Conservation (phyloP, 2,113 vertebrate species). For the Eurystomus gularis region DNA sequence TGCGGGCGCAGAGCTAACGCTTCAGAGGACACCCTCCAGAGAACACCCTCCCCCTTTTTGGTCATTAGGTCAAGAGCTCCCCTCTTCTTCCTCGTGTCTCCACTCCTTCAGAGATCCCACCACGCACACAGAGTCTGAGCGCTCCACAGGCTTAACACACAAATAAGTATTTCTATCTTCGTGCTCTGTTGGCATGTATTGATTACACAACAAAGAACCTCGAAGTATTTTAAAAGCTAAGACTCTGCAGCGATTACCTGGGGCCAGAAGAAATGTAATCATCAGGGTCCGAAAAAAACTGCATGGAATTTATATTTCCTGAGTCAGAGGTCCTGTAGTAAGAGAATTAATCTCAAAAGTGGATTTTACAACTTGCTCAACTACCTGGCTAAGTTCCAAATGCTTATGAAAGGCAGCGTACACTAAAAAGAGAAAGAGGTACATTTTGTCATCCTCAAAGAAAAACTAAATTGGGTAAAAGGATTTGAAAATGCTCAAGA, state of each 20-base stretch:
- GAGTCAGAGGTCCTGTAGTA: not conserved
- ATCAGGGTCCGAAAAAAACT: not conserved
- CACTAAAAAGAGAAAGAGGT: not conserved
- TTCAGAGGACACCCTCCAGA: not conserved
- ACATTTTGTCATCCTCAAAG: not conserved
- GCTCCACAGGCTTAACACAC: not conserved
- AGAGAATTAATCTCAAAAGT: not conserved
- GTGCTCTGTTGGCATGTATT: not conserved
- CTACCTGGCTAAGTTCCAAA: not conserved
- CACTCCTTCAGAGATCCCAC: not conserved
- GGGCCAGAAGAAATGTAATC: not conserved
- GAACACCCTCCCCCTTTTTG: no score
- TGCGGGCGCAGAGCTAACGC: no score
- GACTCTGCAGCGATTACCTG: not conserved
- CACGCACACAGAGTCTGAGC: accelerated
- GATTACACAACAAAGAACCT: not conserved
- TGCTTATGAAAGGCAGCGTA: not conserved
- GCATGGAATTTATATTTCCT: not conserved
- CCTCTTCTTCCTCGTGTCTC: not conserved
- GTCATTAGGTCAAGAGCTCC: no score
- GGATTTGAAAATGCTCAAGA: not conserved
- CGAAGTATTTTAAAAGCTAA: not conserved
- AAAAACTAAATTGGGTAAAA: not conserved
- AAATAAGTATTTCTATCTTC: not conserved
- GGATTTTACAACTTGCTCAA: not conserved